Base-by-base conservation (phyloP, 2,797 vertebrate species). In the Oryzias sinensis region DNA sequence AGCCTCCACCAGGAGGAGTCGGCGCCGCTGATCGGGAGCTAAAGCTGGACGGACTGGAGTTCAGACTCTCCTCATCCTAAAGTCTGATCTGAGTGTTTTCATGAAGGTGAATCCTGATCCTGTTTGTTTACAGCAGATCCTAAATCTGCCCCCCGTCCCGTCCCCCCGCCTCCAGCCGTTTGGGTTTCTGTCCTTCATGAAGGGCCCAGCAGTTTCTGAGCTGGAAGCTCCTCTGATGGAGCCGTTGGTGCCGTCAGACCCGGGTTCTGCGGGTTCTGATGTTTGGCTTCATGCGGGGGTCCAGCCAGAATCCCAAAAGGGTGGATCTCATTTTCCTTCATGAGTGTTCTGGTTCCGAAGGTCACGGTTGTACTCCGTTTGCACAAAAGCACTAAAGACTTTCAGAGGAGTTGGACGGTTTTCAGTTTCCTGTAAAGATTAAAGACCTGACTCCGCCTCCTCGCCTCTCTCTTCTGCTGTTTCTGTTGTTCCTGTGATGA, bases 11-110 rank as follows among this genome's bases (percentile, higher is more conserved):
- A 29, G 0, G 90, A 87, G 0, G 94, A 98, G 81, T 82, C 59
- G 0, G 71, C 84, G 1, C 89, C 94, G 4, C 93, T 98, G 4
- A 88, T 98, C 0, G 9, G 50, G 0, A 65, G 66, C 72, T 92
- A 69, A 68, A 20, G n/a, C 46, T 6, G 1, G 29, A 7, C 16
- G 70, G 24, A 58, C 50, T 45, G 0, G 1, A 60, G 44, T 59
- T 1, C 53, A 61, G 59, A 52, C 54, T 60, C 13, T 0, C 53
- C 49, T 59, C 47, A 65, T 41, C 45, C 43, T 64, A 17, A 20
- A 48, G 62, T 70, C 49, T 29, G n/a, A 62, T 49, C 48, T 54
- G 3, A 11, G 25, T 42, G 63, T 59, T 47, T 18, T 16, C 8
- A 56, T 48, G 6, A 47, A 20, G 13, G 22, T 13, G 20, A 20